phyloP scores from a whole-genome alignment of 2,113 vertebrate species.

The Proteles cristata region DNA sequence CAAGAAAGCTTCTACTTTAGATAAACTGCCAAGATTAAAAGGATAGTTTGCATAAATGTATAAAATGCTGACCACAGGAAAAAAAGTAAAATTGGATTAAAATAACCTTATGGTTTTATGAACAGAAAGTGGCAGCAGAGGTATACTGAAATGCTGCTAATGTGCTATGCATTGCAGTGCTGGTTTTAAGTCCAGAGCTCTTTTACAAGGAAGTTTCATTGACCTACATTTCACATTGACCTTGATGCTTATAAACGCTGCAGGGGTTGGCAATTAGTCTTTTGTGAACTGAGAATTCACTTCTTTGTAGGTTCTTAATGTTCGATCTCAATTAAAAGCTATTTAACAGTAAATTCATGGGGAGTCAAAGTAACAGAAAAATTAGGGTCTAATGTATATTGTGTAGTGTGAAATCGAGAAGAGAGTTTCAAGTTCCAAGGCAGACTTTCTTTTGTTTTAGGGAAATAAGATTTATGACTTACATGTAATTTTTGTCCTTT shows the following conservation, averaged over 20 bases:
- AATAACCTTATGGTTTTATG: not conserved
- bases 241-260: conserved; percentile 55
- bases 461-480: conserved; percentile 67
- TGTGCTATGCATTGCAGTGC: no score
- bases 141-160: not conserved
- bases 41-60: not conserved
- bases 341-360: conserved; percentile 30
- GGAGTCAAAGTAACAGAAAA: conserved; percentile 9
- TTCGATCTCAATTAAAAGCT: conserved; percentile 45
- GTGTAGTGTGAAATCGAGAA: not conserved
- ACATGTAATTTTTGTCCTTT: conserved; percentile 65
- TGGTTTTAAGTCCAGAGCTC: not conserved
- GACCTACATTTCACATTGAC: conserved; percentile 52
- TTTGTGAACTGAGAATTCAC: conserved; percentile 52
- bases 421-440: not conserved
- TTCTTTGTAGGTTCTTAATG: conserved; percentile 30
- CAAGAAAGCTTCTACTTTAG: conserved; percentile 56
- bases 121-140: conserved; percentile 35
- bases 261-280: conserved; percentile 44
- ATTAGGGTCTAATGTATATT: not conserved
- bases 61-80: conserved; percentile 9
- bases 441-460: not conserved
- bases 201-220: conserved; percentile 2
- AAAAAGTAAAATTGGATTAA: conserved; percentile 13
- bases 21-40: conserved; percentile 51